Conservation (phyloP, 2,113 vertebrate species). For the Ailuropoda melanoleuca region DNA sequence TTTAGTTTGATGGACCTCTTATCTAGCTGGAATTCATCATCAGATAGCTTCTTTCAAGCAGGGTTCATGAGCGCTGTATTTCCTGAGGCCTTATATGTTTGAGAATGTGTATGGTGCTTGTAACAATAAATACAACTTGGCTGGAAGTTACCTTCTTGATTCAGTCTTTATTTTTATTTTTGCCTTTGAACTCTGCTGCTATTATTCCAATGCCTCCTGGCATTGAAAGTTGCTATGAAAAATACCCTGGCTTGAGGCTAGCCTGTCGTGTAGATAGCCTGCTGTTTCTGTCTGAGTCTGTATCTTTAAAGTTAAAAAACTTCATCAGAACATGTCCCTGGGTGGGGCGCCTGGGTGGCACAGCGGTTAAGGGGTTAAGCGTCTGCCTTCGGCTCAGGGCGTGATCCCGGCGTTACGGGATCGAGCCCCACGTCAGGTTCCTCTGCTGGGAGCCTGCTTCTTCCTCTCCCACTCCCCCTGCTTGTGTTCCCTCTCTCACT, state of each 20-base stretch:
- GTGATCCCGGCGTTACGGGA: no score
- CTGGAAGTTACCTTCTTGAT: conserved; percentile 45
- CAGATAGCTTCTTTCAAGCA: background rate
- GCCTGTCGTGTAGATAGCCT: background rate
- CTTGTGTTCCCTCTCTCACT: no score
- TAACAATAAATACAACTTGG: conserved; percentile 32
- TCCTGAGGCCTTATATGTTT: background rate
- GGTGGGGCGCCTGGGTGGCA: no score
- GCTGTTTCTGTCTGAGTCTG: background rate
- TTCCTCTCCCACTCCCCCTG: no score
- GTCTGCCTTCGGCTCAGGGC: no score
- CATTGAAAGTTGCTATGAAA: background rate
- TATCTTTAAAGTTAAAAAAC: background rate
- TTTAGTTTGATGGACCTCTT: background rate
- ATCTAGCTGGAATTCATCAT: background rate
- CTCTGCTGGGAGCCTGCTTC: no score
- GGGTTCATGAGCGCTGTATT: background rate
- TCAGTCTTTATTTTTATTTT: conserved; percentile 48
- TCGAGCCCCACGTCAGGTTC: no score
- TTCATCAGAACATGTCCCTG: background rate
- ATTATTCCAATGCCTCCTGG: conserved; percentile 11
- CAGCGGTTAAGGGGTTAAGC: no score
- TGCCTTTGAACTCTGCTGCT: conserved; percentile 45
- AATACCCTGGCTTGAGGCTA: conserved; percentile 10
- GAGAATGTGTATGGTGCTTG: background rate